Evolutionary conservation across 1,140 invertebrate genomes (phyloP), one percentile per base, ranked within the genome.

Genomic region (Physella acuta): DNA sequence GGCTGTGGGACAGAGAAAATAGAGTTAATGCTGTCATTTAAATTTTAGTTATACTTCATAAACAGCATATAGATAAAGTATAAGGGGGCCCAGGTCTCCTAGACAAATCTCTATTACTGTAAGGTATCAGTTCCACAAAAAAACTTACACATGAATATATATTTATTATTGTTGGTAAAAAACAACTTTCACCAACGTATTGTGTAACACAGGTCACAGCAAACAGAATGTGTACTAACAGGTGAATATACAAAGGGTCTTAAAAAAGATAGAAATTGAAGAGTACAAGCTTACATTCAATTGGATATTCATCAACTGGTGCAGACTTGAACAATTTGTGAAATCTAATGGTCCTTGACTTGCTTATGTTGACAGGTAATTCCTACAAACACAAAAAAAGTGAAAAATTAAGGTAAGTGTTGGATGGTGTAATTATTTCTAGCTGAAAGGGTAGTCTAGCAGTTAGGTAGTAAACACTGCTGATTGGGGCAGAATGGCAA

Each of bases 1-100:
- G 88, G 93, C 92, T 93, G 87, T 33, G 89, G 31, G 17, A 44
- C 51, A 31, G n/a, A n/a, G n/a, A n/a, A n/a, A n/a, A n/a, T n/a
- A n/a, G n/a, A n/a, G n/a, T n/a, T n/a, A n/a, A n/a, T n/a, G n/a
- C n/a, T n/a, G n/a, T n/a, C n/a, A n/a, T n/a, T n/a, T n/a, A n/a
- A n/a, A n/a, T n/a, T n/a, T n/a, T n/a, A n/a, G n/a, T n/a, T n/a
- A n/a, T n/a, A n/a, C n/a, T n/a, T n/a, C n/a, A n/a, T n/a, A n/a
- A n/a, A n/a, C n/a, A n/a, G n/a, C n/a, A n/a, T n/a, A n/a, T n/a
- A n/a, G n/a, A n/a, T n/a, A n/a, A n/a, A n/a, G n/a, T n/a, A n/a
- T n/a, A n/a, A n/a, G n/a, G n/a, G n/a, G n/a, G n/a, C n/a, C n/a
- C n/a, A n/a, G n/a, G n/a, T n/a, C n/a, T n/a, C n/a, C n/a, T n/a